These are phyloP conservation scores for Aphis craccivora DNA, from an alignment of 1,140 invertebrate genomes.

Conservation along the genomic window DNA sequence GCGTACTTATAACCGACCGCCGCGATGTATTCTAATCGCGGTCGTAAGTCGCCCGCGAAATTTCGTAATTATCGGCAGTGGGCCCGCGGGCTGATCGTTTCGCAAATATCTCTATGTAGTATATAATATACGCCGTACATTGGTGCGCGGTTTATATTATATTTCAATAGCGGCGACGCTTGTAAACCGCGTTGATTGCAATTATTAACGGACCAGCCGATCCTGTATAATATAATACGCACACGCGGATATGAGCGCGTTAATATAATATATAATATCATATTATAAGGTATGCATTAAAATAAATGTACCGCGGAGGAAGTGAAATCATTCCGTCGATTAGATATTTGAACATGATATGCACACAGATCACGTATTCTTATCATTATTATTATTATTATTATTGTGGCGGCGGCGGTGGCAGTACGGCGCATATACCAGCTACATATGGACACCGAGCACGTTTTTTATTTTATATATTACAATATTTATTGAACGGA, in stretches of 20 bases:
- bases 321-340: not conserved
- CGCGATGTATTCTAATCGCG: not conserved
- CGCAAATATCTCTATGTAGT: not conserved
- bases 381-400: not conserved
- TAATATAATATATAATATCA: not conserved
- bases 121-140: not conserved
- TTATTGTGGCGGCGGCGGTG: too few relatives aligned
- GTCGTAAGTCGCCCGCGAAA: not conserved
- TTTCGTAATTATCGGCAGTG: not conserved
- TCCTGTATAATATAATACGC: not conserved
- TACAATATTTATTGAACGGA: not conserved
- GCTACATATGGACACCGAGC: not conserved
- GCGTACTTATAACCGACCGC: too few relatives aligned
- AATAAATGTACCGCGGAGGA: not conserved
- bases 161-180: not conserved
- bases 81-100: not conserved
- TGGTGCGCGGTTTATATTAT: not conserved
- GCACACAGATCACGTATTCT: not conserved
- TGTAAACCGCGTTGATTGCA: not conserved
- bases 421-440: too few relatives aligned
- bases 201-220: not conserved
- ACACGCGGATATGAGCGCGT: not conserved
- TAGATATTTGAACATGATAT: not conserved
- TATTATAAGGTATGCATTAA: not conserved
- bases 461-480: not conserved